Conservation (phyloP, 2,888 invertebrate genomes). For the Drosophila subquinaria region DNA sequence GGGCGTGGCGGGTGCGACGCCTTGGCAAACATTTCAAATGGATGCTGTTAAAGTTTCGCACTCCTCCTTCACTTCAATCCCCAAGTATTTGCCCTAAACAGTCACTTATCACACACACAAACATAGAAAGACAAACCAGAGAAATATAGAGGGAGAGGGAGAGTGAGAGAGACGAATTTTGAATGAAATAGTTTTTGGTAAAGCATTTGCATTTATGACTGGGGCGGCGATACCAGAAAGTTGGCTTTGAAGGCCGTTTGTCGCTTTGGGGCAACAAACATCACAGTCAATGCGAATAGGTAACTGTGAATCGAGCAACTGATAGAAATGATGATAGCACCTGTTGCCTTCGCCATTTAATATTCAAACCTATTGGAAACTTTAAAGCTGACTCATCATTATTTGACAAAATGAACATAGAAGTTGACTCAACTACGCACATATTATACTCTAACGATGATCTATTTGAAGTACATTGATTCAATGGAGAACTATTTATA, state of each 20-base stretch:
- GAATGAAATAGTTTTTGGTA: constrained; percentile 70
- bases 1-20: constrained; percentile 30
- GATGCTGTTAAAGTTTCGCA: constrained; percentile 42
- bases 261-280: constrained; percentile 28
- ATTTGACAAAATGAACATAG: constrained; percentile 8
- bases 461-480: not conserved
- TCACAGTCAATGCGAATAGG: constrained; percentile 12
- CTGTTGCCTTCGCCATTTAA: constrained; percentile 61
- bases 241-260: constrained; percentile 30
- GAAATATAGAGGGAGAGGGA: too few species aligned
- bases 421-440: not conserved
- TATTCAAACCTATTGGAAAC: constrained; percentile 34
- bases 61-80: constrained; percentile 6
- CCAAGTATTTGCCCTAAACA: constrained; percentile 7
- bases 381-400: constrained; percentile 47
- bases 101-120: constrained; percentile 4
- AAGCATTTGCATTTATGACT: constrained; percentile 73
- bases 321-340: constrained; percentile 62
- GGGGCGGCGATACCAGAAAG: constrained; percentile 28
- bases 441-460: constrained; percentile 25
- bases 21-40: constrained; percentile 64
- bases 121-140: not conserved
- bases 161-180: constrained; percentile 39
- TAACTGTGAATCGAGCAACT: constrained; percentile 35
- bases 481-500: not conserved